Evolutionary conservation across 2,797 vertebrate species (phyloP), one percentile per base, ranked within the genome.

Genomic region (Apodemus agrarius): DNA sequence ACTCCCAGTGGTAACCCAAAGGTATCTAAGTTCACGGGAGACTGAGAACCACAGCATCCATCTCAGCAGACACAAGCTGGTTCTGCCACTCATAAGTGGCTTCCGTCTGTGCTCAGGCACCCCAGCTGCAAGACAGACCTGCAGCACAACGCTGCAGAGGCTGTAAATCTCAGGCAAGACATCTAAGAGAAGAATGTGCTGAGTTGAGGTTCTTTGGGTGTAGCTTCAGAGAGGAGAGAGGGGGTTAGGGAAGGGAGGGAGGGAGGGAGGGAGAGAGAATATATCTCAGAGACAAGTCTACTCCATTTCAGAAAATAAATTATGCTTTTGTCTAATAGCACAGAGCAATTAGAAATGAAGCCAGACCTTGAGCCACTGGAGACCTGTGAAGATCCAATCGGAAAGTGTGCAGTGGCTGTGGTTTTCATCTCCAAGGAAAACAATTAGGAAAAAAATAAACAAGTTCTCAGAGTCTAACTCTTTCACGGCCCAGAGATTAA

Each of bases 241-340:
- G 4, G 24, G 11, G 61, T n/a, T 11, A 24, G 11, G 24, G 24
- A 2, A 29, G 10, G 13, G 26, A 31, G 63, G 13, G 63, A 31
- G 65, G 8, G 14, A 16, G 65, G 14, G 29, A 31, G 80, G 40
- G 13, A 40, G n/a, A 83, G 24, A 82, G 80, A 46, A 84, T 46
- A 34, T 24, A 69, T n/a, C 43, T 86, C 17, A 0, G 31, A 12
- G 78, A 90, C 46, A 89, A 74, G 24, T 86, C 59, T 86, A 67
- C 78, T 92, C 79, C 11, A 26, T 91, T 90, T 95, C 83, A 81
- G 57, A 86, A 97, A 90, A 96, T 89, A 94, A 94, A 95, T 37
- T 67, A 24, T 86, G 52, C 26, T 96, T 95, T 91, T 29, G 11
- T 74, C 93, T 95, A 86, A 83, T 43, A 93, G 85, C 85, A 22